Percentiles rank a stretch among this genome's conserved stretches.
Conservation (phyloP, 2,797 vertebrate species). For the Anableps anableps region DNA sequence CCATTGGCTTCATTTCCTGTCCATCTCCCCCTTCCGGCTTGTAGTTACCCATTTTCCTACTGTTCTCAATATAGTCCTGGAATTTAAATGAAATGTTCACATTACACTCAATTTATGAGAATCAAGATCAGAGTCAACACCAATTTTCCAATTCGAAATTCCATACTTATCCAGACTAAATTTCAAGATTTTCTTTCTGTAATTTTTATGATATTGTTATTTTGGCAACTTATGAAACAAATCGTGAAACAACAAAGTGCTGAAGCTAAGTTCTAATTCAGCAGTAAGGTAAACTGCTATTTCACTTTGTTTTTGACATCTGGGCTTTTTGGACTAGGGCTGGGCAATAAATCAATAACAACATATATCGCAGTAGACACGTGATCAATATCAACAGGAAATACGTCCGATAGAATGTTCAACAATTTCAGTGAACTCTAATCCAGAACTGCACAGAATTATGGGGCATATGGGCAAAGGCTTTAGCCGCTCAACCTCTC, state of each 20-base stretch:
- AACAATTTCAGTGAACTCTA: no score
- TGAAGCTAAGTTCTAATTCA: background rate
- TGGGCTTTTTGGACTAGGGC: no score
- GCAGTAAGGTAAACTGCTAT: background rate
- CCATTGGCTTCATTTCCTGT: conserved; percentile 93
- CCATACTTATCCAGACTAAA: background rate
- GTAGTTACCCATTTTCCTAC: conserved; percentile 84
- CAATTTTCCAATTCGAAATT: background rate
- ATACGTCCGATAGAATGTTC: no score
- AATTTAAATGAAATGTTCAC: conserved; percentile 15
- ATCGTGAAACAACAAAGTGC: background rate
- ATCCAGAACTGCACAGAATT: no score
- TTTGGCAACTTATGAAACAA: background rate
- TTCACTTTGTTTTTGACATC: background rate
- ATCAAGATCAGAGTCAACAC: background rate
- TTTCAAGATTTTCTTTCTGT: background rate
- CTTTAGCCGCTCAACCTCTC: no score
- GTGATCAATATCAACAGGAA: no score
- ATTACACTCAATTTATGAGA: background rate
- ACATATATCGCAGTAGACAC: no score
- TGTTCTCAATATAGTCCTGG: conserved; percentile 95
- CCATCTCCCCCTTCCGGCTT: conserved; percentile 79
- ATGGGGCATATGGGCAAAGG: no score
- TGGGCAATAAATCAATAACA: no score
- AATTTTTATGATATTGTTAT: background rate